These are phyloP conservation scores for Tuberolachnus salignus DNA, from an alignment of 2,888 invertebrate species.

Conservation along the genomic window DNA sequence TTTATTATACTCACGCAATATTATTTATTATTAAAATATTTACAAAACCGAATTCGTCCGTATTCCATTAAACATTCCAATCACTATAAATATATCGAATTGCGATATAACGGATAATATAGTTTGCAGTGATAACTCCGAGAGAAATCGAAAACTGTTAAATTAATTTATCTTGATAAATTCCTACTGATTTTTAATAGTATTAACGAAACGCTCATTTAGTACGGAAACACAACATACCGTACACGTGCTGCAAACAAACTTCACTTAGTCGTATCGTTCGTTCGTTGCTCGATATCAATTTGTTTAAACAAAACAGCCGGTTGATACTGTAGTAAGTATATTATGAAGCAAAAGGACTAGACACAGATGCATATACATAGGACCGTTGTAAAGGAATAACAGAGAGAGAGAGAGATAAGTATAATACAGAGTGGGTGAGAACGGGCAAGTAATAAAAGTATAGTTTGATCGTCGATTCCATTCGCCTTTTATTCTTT, in stretches of 20 bases:
- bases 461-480: slow-evolving; percentile 28
- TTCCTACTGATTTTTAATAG: too few species aligned
- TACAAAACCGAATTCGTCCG: too few species aligned
- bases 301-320: not conserved
- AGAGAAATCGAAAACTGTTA: too few species aligned
- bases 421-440: too few species aligned
- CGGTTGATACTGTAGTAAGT: not conserved
- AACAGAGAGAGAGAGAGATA: too few species aligned
- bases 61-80: not conserved
- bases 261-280: too few species aligned
- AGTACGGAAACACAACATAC: too few species aligned
- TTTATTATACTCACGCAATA: too few species aligned
- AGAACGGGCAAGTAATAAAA: not conserved
- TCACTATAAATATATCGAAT: not conserved
- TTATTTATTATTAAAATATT: too few species aligned
- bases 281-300: not conserved
- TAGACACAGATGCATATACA: not conserved
- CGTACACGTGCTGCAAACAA: too few species aligned
- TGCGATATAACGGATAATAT: not conserved
- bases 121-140: not conserved
- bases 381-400: not conserved
- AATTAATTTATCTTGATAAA: too few species aligned
- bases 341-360: not conserved
- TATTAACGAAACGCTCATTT: too few species aligned
- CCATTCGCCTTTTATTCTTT: slow-evolving; percentile 25